These are phyloP conservation scores for Phalangium opilio DNA, from an alignment of 2,888 invertebrate genomes.

Conservation along the genomic window DNA sequence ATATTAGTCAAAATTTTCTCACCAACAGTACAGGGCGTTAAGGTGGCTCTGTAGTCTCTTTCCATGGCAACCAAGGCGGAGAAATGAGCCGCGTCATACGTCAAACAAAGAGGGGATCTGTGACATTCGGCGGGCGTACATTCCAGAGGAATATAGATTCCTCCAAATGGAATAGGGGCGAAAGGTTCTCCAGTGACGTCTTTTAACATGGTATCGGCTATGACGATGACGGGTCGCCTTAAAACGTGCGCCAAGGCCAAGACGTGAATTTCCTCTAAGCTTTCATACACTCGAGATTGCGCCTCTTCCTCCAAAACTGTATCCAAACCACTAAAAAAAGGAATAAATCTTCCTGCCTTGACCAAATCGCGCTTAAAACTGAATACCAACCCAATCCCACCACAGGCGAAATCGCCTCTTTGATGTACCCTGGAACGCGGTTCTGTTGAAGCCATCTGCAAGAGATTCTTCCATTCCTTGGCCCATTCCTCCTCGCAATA, in stretches of 20 bases:
- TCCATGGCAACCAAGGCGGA: constrained; percentile 67
- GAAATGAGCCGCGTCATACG: constrained; percentile 77
- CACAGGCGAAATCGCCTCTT: too few species aligned
- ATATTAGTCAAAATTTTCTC: too few species aligned
- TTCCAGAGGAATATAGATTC: constrained; percentile 65
- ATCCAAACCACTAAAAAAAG: background rate
- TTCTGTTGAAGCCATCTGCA: constrained; percentile 48
- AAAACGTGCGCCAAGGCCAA: constrained; percentile 67
- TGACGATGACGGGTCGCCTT: constrained; percentile 60
- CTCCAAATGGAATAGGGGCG: constrained; percentile 75
- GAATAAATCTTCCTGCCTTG: too few species aligned
- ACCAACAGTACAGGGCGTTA: constrained; percentile 16
- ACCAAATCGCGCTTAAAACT: too few species aligned
- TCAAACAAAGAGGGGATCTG: constrained; percentile 57
- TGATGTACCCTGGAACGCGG: constrained; percentile 26
- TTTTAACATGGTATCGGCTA: constrained; percentile 61
- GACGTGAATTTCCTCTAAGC: constrained; percentile 69
- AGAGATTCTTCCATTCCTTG: constrained; percentile 53
- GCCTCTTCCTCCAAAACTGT: background rate
- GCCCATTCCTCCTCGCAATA: constrained; percentile 65
- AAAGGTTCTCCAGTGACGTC: constrained; percentile 68
- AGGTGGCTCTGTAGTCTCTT: constrained; percentile 24
- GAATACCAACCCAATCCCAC: too few species aligned
- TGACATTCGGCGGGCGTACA: constrained; percentile 50
- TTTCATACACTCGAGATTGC: constrained; percentile 38